These are phyloP conservation scores for Limnephilus marmoratus DNA, from an alignment of 2,888 invertebrate genomes.

Conservation along the genomic window DNA sequence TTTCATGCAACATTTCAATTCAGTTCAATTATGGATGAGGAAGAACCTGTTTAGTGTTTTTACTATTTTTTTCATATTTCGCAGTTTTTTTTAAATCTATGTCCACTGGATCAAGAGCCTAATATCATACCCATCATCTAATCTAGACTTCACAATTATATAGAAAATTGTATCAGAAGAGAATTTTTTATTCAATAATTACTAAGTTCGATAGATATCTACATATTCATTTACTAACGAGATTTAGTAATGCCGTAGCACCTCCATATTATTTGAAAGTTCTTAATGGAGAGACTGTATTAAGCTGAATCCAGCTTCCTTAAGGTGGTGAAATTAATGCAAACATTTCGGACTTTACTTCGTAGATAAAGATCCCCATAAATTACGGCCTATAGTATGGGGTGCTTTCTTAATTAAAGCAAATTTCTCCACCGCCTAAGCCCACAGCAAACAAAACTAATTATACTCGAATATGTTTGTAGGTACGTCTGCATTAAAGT, in stretches of 20 bases:
- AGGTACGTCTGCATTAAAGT: neutral
- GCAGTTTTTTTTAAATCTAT: too few relatives aligned
- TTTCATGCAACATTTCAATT: too few relatives aligned
- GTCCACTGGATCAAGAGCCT: neutral
- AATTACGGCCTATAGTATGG: neutral
- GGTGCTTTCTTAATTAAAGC: conserved; percentile 14
- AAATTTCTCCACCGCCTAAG: neutral
- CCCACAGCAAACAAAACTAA: neutral
- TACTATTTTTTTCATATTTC: too few relatives aligned
- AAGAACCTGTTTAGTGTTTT: too few relatives aligned
- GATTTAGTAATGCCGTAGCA: neutral
- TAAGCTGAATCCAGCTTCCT: neutral
- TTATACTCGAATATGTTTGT: neutral
- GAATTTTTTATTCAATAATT: neutral
- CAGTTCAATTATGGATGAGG: too few relatives aligned
- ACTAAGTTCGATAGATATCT: too few relatives aligned
- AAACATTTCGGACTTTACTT: conserved; percentile 27
- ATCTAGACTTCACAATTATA: neutral
- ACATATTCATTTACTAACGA: neutral
- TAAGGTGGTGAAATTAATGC: conserved; percentile 23
- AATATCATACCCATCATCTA: too few relatives aligned
- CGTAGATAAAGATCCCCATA: conserved; percentile 25
- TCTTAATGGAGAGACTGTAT: neutral
- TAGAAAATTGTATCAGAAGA: too few relatives aligned
- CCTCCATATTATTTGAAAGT: neutral